Conservation (phyloP, 2,797 vertebrate species). For the Decapterus maruadsi region DNA sequence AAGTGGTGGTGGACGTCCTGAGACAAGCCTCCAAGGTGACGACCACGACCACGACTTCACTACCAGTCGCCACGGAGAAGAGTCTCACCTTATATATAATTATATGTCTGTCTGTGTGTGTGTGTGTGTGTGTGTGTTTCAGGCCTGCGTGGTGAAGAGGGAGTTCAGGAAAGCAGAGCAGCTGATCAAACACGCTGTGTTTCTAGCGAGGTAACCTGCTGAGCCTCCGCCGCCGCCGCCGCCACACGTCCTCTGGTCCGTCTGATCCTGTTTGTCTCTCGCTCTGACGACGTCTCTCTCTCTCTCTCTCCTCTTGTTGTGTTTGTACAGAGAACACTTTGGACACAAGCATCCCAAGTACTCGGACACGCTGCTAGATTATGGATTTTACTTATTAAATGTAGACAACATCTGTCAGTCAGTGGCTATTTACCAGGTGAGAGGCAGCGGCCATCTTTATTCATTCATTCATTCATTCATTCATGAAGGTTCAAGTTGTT, state of each 20-base stretch:
- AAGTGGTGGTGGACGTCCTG: conserved; percentile 97
- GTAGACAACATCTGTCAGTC: conserved; percentile 99
- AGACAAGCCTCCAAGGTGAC: conserved; percentile 96
- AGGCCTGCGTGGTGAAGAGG: conserved; percentile 99
- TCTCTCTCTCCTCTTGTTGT: too few species aligned
- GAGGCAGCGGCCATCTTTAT: neutral
- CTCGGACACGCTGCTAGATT: conserved; percentile 97
- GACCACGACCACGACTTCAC: neutral
- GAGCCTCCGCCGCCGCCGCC: neutral
- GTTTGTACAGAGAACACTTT: conserved; percentile 93
- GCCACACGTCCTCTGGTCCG: too few species aligned
- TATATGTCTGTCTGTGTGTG: too few species aligned
- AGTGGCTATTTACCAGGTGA: conserved; percentile 98
- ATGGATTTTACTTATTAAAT: conserved; percentile 99
- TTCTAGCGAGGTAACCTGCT: conserved; percentile 92
- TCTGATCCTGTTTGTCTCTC: neutral
- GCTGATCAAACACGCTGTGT: conserved; percentile 98
- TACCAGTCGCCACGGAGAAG: too few species aligned
- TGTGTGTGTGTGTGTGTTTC: conserved; percentile 33
- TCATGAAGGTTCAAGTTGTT: too few species aligned
- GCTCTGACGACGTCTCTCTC: conserved; percentile 41
- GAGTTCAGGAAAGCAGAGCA: conserved; percentile 99
- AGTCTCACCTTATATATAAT: too few species aligned
- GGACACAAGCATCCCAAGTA: conserved; percentile 99
- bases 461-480: too few species aligned